Evolutionary conservation across 2,113 vertebrate species (phyloP).

Genomic region (Python bivittatus): DNA sequence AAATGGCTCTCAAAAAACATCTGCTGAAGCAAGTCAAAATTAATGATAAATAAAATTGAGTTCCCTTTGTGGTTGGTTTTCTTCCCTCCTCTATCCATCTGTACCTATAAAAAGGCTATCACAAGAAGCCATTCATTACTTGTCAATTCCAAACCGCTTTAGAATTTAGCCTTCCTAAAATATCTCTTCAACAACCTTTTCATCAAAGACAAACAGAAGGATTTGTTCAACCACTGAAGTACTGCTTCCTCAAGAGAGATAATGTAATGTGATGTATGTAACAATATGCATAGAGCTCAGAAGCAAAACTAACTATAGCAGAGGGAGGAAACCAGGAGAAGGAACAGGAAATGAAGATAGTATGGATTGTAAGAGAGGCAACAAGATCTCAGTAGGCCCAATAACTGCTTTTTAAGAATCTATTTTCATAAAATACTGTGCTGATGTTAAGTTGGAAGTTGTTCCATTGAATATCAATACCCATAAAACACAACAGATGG

Average conservation of each 20-base stretch:
- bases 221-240: background rate
- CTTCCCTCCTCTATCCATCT: constrained; percentile 43
- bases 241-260: background rate
- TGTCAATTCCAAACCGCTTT: constrained; percentile 27
- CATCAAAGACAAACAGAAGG: constrained; percentile 17
- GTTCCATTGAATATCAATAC: background rate
- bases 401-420: background rate
- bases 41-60: constrained; percentile 69
- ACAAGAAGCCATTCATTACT: constrained; percentile 47
- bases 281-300: background rate
- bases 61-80: constrained; percentile 47
- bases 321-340: background rate
- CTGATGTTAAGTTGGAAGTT: background rate
- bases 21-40: constrained; percentile 71
- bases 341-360: background rate
- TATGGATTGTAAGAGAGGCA: background rate
- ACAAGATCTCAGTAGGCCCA: background rate
- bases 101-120: constrained; percentile 44
- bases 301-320: background rate
- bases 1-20: constrained; percentile 70
- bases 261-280: background rate
- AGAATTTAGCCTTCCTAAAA: constrained; percentile 38
- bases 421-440: background rate
- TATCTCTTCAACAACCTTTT: constrained; percentile 34
- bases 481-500: too few species aligned